These are phyloP conservation scores for Strix aluco DNA, from an alignment of 2,113 vertebrate species.

Conservation along the genomic window DNA sequence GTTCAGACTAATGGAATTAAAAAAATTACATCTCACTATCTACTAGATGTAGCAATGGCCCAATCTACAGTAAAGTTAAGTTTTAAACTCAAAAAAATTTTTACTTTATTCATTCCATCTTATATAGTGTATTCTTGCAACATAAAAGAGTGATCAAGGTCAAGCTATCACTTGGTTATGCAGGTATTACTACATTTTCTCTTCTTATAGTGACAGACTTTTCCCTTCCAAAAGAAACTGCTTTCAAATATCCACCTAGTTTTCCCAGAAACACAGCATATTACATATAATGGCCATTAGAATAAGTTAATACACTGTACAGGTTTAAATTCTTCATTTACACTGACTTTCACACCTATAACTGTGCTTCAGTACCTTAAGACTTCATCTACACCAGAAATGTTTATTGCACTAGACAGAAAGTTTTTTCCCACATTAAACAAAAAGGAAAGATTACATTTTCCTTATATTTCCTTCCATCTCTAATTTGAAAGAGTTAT, in stretches of 20 bases:
- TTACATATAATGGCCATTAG: neutral
- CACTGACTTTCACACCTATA: neutral
- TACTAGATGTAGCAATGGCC: neutral
- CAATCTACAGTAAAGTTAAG: neutral
- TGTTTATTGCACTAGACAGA: neutral
- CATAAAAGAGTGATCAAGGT: neutral
- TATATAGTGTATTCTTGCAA: neutral
- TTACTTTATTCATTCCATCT: neutral
- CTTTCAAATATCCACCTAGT: neutral
- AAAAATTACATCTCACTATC: neutral
- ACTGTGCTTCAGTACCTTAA: neutral
- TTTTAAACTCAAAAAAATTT: neutral
- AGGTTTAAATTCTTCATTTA: neutral
- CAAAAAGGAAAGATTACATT: neutral
- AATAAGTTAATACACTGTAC: neutral
- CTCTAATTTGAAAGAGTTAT: neutral
- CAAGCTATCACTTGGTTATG: neutral
- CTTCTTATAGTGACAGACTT: neutral
- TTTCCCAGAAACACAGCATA: neutral
- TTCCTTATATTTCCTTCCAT: neutral
- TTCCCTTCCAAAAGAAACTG: neutral
- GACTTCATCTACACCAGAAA: neutral
- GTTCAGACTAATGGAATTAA: neutral
- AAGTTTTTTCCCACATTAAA: neutral
- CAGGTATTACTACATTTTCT: neutral